Base-by-base conservation (phyloP, 2,797 vertebrate genomes). In the Coilia nasus region DNA sequence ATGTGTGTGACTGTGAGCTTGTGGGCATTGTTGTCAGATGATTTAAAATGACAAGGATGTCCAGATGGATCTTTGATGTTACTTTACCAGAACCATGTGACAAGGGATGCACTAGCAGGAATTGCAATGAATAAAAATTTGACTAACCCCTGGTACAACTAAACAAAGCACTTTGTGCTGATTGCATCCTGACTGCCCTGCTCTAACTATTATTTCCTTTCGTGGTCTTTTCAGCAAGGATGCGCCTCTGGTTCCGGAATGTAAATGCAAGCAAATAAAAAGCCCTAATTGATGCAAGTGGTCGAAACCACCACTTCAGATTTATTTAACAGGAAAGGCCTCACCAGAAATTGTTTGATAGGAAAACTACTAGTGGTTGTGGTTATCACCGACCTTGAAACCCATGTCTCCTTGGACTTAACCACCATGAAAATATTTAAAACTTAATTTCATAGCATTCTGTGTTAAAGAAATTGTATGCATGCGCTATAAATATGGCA, bases 371-470 rank as follows among this genome's bases (percentile, higher is more conserved):
- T 89, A 90, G 95, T 93, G 94, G 94, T 95, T 94, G 92, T 91
- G 94, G 93, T 92, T 93, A 94, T 93, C 93, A 93, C 91, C 96
- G 93, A 94, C 94, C 95, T 93, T 95, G 92, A 96, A 95, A 93
- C 91, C 92, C 90, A 85, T 89, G 89, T 88, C 90, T 90, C 88
- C 90, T 60, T 67, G 81, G 82, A 83, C 84, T 91, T 87, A 35
- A 87, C 88, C 88, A 89, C 90, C 91, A 86, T 93, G 93, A 91
- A 91, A 89, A 91, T 93, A 93, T 92, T 93, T 91, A 92, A 93
- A 88, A 88, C 85, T 81, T 44, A 12, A 54, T 54, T 54, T 54
- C 50, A 54, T 84, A 85, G 83, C 87, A 89, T 85, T 62, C n/a
- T 23, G 21, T 25, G 60, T 62, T 10, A 62, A 25, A 25, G 7